Conservation (phyloP, 2,113 vertebrate genomes). For the Crotalus horridus region DNA sequence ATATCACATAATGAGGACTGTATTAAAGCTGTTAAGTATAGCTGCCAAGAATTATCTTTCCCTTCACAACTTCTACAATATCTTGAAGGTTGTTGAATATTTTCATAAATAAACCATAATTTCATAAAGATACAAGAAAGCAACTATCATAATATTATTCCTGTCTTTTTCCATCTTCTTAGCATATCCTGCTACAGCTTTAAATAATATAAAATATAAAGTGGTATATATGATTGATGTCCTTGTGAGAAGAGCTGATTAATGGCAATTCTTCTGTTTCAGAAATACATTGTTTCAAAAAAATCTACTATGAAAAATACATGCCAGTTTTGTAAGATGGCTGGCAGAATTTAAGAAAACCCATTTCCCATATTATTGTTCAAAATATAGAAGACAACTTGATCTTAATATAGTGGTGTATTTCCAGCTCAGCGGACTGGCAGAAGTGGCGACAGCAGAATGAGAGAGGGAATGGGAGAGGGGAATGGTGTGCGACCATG, state of each 20-base stretch:
- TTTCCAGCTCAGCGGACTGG: not conserved
- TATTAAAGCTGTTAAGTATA: slow-evolving; percentile 44
- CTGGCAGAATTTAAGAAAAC: not conserved
- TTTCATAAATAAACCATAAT: slow-evolving; percentile 53
- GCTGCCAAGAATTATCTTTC: slow-evolving; percentile 37
- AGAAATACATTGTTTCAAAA: not conserved
- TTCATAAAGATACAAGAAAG: slow-evolving; percentile 23
- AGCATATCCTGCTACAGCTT: slow-evolving; percentile 23
- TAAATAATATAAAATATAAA: slow-evolving; percentile 34
- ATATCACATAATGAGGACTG: slow-evolving; percentile 48
- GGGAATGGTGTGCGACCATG: not conserved
- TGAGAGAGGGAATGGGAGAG: not conserved
- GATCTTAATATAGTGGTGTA: not conserved
- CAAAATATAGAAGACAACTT: not conserved
- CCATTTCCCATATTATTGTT: not conserved
- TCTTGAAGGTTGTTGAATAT: slow-evolving; percentile 52
- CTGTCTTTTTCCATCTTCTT: slow-evolving; percentile 36
- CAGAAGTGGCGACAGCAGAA: not conserved
- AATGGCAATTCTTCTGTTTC: not conserved
- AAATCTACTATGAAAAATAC: not conserved
- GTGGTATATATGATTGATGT: not conserved
- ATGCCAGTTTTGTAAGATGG: not conserved
- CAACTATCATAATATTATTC: slow-evolving; percentile 49
- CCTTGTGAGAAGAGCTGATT: slow-evolving; percentile 29
- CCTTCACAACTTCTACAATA: slow-evolving; percentile 41